Percentiles rank a stretch among this genome's conserved stretches.
Evolutionary conservation across 1,140 invertebrate genomes (phyloP).

Genomic region (Chrysopa pallens): DNA sequence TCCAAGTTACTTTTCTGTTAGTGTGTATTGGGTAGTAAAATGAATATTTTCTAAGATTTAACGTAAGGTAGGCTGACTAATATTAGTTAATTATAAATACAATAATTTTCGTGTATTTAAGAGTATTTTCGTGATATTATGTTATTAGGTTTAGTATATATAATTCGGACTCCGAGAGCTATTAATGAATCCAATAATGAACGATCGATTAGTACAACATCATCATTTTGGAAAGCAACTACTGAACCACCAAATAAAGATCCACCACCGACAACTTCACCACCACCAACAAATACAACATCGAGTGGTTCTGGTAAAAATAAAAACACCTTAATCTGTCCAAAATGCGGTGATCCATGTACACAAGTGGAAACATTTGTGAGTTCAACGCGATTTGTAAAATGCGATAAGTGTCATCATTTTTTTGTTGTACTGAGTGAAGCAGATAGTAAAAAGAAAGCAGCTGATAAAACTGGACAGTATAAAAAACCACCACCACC

Average conservation of each 20-base stretch:
- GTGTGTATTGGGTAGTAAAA: too few relatives aligned
- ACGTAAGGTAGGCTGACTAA: too few relatives aligned
- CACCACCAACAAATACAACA: slow-evolving; percentile 4
- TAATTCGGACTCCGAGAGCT: too few relatives aligned
- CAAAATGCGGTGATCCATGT: slow-evolving; percentile 90
- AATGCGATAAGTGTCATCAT: slow-evolving; percentile 95
- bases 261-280: slow-evolving; percentile 3
- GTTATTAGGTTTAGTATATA: too few relatives aligned
- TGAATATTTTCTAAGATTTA: too few relatives aligned
- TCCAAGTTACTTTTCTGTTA: too few relatives aligned
- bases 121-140: too few relatives aligned
- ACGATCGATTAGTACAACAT: too few relatives aligned
- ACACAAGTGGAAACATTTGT: slow-evolving; percentile 94
- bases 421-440: slow-evolving; percentile 95
- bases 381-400: slow-evolving; percentile 89
- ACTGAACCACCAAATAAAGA: slow-evolving; percentile 10
- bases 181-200: too few relatives aligned
- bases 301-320: slow-evolving; percentile 21
- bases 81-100: too few relatives aligned
- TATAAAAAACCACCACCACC: slow-evolving; percentile 72
- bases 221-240: neutral
- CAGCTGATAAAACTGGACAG: slow-evolving; percentile 45
- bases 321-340: slow-evolving; percentile 60
- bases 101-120: too few relatives aligned
- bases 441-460: slow-evolving; percentile 76